Evolutionary conservation across 2,113 vertebrate genomes (phyloP), one percentile per base, ranked within the genome.

Genomic region (Silurus meridionalis): DNA sequence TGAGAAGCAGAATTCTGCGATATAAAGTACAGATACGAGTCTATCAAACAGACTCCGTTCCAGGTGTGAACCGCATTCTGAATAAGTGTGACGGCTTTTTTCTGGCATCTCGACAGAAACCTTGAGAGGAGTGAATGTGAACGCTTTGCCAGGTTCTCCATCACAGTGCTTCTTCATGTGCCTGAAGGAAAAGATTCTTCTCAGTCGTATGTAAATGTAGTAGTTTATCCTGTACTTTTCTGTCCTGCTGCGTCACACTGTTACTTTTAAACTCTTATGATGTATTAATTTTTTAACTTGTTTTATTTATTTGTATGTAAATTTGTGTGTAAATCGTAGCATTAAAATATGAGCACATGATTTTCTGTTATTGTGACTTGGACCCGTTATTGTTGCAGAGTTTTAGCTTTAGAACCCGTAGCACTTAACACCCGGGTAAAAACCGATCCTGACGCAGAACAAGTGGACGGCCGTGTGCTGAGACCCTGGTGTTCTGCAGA

Each of bases 401-500:
- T 1, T 80, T 82, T 50, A 69, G 55, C 17, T 80, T 64, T 80
- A 52, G 14, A 19, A 37, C 48, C 46, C 11, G 15, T 28, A 7
- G 9, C 7, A 84, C 94, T 90, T 93, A 96, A 97, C 98, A 96
- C 96, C 95, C 19, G 98, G 90, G 82, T 98, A 99, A 78, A 96
- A 92, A 0, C 95, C 95, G 89, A 97, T 84, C 11, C 96, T 97
- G 0, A 96, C 94, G 92, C 97, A 98, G 94, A 98, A 97, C 53
- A 98, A 92, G 81, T 97, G 96, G 1, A 98, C 88, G 8, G 97
- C 95, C 0, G 93, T 83, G 37, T 97, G 97, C 11, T 97, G 95
- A 28, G 0, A 78, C 89, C 58, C 95, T 94, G 92, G 94, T 96
- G 80, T 98, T 96, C 87, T 96, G 84, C 0, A 98, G 95, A 90